Evolutionary conservation across 2,113 vertebrate species (phyloP).

Genomic region (Cololabis saira): DNA sequence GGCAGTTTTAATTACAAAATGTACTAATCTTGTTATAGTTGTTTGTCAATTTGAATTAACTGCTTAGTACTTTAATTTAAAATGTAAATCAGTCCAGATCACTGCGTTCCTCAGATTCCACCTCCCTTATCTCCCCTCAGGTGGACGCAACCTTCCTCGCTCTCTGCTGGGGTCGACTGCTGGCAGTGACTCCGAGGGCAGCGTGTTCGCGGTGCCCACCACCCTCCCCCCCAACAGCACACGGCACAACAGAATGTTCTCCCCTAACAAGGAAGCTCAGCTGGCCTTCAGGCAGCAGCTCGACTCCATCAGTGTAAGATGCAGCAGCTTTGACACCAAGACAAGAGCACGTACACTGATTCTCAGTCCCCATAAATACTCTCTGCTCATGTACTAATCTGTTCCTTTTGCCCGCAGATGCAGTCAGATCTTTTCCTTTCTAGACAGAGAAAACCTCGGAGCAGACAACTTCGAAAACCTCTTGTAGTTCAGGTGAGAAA

Average conservation of each 20-base stretch:
- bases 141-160: conserved; percentile 87
- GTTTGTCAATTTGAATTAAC: too few species aligned
- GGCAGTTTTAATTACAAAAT: too few species aligned
- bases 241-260: conserved; percentile 90
- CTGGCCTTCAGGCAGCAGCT: conserved; percentile 93
- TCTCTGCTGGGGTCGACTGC: conserved; percentile 84
- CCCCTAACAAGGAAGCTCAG: conserved; percentile 93
- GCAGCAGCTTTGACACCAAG: not conserved
- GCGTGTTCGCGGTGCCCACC: conserved; percentile 93
- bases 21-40: too few species aligned
- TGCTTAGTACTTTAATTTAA: too few species aligned
- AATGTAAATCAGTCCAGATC: too few species aligned
- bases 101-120: too few species aligned
- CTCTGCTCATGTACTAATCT: not conserved
- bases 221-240: conserved; percentile 95
- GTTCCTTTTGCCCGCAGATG: conserved; percentile 51
- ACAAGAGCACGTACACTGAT: not conserved
- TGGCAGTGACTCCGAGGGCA: conserved; percentile 85
- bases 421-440: conserved; percentile 95
- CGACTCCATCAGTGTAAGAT: conserved; percentile 94
- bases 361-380: not conserved
- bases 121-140: conserved; percentile 64
- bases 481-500: conserved; percentile 93
- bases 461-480: conserved; percentile 92
- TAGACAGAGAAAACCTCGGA: conserved; percentile 90